Evolutionary conservation across 2,113 vertebrate species (phyloP), one percentile per base, ranked within the genome.

Genomic region (Pangasianodon gigas): DNA sequence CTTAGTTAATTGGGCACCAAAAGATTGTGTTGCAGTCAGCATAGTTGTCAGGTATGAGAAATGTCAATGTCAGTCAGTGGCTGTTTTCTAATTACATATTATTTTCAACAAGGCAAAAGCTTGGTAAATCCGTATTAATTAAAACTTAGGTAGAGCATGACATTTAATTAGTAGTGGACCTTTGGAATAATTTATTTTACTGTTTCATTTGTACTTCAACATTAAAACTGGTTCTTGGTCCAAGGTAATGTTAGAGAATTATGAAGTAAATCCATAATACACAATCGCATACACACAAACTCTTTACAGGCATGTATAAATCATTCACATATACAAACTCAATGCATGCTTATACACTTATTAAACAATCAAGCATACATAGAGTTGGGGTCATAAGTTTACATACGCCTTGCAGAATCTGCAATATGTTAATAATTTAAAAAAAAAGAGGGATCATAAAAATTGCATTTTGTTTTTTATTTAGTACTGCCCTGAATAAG

Each of bases 1-100:
- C 91, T 29, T 84, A 67, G 74, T 85, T 88, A 86, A 85, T 51
- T 74, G 85, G 60, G 19, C 41, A 44, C 2, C 16, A 77, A 10
- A 13, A 52, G 24, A 58, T 65, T 77, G 41, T 85, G 82, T 60
- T 85, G 88, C 44, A 65, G 82, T 79, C 82, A 89, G 82, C 83
- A 89, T 74, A 52, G 88, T 62, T 51, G 74, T 77, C 69, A 89
- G 67, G 46, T 44, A 24, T 89, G 8, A 14, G 41, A 62, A 46
- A 75, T 5, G 11, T 88, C 32, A 81, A 26, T 65, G 29, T 56
- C 41, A 62, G 58, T 26, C 60, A 32, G 7, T 24, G n/a, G 10
- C 85, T 71, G 60, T 41, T 58, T 83, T 41, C 10, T 11, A 58
- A 37, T 41, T 58, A 5, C 56, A 82, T 32, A 54, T 82, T 51